Conservation (phyloP, 2,797 vertebrate genomes). For the Halcyon badia region DNA sequence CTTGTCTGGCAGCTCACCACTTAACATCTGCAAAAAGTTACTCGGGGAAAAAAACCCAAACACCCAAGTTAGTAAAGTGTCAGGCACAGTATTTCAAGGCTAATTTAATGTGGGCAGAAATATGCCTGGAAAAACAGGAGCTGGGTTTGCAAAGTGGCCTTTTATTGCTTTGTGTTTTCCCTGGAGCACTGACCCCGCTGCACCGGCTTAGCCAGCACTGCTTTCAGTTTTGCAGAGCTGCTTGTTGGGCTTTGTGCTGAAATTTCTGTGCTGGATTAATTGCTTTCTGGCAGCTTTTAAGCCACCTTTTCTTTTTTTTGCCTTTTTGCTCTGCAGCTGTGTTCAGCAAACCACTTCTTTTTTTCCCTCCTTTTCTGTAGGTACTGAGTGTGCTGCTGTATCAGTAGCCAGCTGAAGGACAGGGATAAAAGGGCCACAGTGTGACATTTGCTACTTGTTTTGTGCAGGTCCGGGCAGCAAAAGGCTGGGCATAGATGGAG, state of each 20-base stretch:
- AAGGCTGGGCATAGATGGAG: conserved; percentile 94
- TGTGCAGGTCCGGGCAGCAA: conserved; percentile 91
- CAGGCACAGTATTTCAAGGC: neutral
- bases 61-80: neutral
- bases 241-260: neutral
- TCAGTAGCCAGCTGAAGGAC: neutral
- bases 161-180: neutral
- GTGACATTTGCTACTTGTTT: neutral
- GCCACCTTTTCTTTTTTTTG: too few species aligned
- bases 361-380: neutral
- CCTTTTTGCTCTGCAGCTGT: neutral
- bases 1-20: neutral
- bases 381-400: neutral
- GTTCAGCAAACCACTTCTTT: neutral
- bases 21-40: neutral
- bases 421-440: rapidly evolving
- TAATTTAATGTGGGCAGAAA: neutral
- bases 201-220: neutral
- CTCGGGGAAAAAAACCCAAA: rapidly evolving
- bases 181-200: neutral
- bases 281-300: conserved; percentile 13
- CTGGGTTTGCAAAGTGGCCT: neutral
- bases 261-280: neutral
- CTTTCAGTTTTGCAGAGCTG: neutral
- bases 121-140: neutral